Base-by-base conservation (phyloP, 1,140 invertebrate genomes). In the Brachionus calyciflorus region DNA sequence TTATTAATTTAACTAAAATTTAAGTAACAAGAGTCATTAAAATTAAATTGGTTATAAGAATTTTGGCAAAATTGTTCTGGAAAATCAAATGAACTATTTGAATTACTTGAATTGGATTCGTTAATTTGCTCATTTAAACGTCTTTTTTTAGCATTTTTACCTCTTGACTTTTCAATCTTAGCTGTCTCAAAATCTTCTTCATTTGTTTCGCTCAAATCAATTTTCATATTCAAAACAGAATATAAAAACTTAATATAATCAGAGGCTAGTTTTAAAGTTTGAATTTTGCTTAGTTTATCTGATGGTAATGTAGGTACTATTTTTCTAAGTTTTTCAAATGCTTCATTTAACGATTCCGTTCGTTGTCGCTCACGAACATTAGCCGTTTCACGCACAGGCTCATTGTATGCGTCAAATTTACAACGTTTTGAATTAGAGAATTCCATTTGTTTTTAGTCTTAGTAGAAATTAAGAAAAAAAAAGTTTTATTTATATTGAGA, bases 221-320 rank as follows among this genome's bases (percentile, higher is more conserved):
- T 37, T 24, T 65, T 65, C 46, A 41, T 49, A 17, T 73, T 73
- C 1, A 73, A 49, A 21, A 78, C 14, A 28, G 30, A 46, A 46
- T 57, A 77, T 28, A 78, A 44, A 53, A 78, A 78, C 21, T 75
- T 63, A 28, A 78, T 78, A 26, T 78, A 78, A 68, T 49, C 49
- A 7, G 78, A 48, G 6, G 78, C 78, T 41, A 78, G 24, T 44
- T 68, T 57, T 1, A 78, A 26, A 17, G 78, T 78, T 75, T 78
- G 78, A 40, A 78, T 78, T 60, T 78, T 78, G 51, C 63, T 73
- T 12, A 78, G 30, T 14, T 78, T 78, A 48, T 78, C 78, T 28
- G 76, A 78, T 41, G 78, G 78, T 24, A 78, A 33, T 17, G 55
- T 70, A 3, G 78, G 78, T 12, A 78, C 51, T 17, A 78, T 40